Base-by-base conservation (phyloP, 2,888 invertebrate species). In the Limnephilus lunatus region DNA sequence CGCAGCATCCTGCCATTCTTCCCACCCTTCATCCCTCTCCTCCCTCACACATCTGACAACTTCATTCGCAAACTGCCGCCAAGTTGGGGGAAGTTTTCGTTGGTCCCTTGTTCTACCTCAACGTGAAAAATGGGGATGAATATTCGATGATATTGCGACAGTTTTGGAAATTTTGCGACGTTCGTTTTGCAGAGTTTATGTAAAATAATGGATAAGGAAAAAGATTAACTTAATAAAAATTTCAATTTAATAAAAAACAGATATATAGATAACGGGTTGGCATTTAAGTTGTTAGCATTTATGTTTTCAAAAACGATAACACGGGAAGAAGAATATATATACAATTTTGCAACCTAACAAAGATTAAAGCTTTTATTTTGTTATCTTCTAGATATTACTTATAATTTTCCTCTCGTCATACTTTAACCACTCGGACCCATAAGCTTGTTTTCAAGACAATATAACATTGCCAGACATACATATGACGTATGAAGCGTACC, bases 121-220 rank as follows among this genome's bases (percentile, higher is more conserved):
- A 44, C 25, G 39, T 86, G 85, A 86, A 86, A 86, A 86, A 86
- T 86, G 30, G 7, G 85, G 48, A 86, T 86, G 85, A 86, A 86
- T 48, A n/a, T 86, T 86, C 30, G 44, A 86, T 48, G 85, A 86
- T 48, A 86, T 86, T 86, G 14, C 85, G 35, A 30, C 85, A 44
- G 85, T 86, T 86, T 86, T 85, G 5, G 15, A 35, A 68, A 19
- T 68, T 68, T 68, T 53, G 53, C 14, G 15, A 15, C 14, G 53
- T 19, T 53, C 53, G 53, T 68, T 68, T 68, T 68, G 68, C 68
- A 5, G n/a, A 25, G 25, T 25, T 68, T 68, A n/a, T 25, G n/a
- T 68, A 25, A 25, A 35, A 68, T 19, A 68, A 68, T 68, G 7
- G 19, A 53, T 19, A 5, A 4, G 15, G 19, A 25, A 68, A n/a